phyloP scores from a whole-genome alignment of 2,113 vertebrate genomes.

The Crotalus helleri region DNA sequence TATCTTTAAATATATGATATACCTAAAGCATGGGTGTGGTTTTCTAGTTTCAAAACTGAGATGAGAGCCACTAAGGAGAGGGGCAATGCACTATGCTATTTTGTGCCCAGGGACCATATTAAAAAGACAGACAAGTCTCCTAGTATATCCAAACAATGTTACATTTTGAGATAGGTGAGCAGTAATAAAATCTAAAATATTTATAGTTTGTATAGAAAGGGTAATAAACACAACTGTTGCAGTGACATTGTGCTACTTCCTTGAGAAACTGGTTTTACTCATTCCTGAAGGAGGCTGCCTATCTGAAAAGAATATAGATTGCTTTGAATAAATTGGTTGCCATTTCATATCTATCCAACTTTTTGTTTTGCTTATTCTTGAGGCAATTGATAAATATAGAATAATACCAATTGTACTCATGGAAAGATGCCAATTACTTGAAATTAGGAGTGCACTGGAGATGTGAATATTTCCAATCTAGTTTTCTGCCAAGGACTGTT shows the following conservation, averaged over 20 bases:
- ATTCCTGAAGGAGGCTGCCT: slow-evolving; percentile 48
- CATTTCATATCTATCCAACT: slow-evolving; percentile 26
- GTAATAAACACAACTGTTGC: slow-evolving; percentile 11
- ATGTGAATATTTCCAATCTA: slow-evolving; percentile 65
- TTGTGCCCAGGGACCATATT: neutral
- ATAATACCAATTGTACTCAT: slow-evolving; percentile 61
- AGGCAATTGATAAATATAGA: slow-evolving; percentile 46
- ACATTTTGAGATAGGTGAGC: neutral
- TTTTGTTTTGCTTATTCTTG: slow-evolving; percentile 45
- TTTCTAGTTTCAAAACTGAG: neutral
- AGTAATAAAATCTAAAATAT: neutral
- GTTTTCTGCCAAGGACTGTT: slow-evolving; percentile 24
- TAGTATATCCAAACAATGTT: neutral
- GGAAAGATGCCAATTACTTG: slow-evolving; percentile 46
- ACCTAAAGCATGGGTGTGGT: neutral
- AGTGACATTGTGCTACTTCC: slow-evolving; percentile 5
- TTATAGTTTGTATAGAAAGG: slow-evolving; percentile 13
- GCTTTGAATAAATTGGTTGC: slow-evolving; percentile 41
- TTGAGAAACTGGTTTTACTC: slow-evolving; percentile 17
- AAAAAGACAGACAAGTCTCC: neutral
- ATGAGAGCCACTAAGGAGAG: neutral
- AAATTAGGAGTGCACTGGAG: slow-evolving; percentile 44
- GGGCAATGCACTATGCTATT: neutral
- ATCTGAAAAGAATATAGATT: slow-evolving; percentile 31
- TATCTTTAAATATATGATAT: neutral